Evolutionary conservation across 2,113 vertebrate genomes (phyloP).

Genomic region (Climacteris rufus): DNA sequence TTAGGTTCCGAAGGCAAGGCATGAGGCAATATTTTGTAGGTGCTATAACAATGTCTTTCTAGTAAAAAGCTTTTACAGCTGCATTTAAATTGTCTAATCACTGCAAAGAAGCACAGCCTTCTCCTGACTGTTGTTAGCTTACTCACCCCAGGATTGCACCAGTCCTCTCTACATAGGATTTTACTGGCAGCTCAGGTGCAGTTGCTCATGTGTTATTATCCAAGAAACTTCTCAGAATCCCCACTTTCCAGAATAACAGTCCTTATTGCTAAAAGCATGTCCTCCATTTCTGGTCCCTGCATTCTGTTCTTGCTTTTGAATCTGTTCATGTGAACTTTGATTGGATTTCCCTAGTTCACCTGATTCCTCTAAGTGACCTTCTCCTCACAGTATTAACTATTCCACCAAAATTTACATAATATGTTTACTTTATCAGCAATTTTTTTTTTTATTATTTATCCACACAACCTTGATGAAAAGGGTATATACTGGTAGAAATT

Average conservation of each 20-base stretch:
- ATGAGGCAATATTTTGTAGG: not conserved
- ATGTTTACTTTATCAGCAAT: not conserved
- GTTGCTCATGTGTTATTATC: not conserved
- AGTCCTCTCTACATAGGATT: not conserved
- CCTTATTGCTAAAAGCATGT: not conserved
- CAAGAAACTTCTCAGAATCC: not conserved
- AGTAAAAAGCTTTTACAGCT: not conserved
- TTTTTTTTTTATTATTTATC: not conserved
- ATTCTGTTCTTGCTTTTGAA: not conserved
- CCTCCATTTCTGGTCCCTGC: not conserved
- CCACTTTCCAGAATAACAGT: accelerated
- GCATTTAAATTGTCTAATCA: not conserved
- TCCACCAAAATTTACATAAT: not conserved
- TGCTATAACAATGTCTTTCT: not conserved
- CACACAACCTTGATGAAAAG: not conserved
- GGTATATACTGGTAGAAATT: not conserved
- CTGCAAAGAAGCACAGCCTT: not conserved
- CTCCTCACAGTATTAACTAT: not conserved
- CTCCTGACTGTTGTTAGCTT: not conserved
- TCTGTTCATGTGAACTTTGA: not conserved
- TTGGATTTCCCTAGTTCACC: not conserved
- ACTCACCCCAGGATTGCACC: not conserved
- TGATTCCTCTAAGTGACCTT: not conserved
- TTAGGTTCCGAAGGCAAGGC: not conserved
- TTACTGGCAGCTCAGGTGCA: not conserved